These are phyloP conservation scores for Pelobates cultripes DNA, from an alignment of 2,797 vertebrate species.

Conservation along the genomic window DNA sequence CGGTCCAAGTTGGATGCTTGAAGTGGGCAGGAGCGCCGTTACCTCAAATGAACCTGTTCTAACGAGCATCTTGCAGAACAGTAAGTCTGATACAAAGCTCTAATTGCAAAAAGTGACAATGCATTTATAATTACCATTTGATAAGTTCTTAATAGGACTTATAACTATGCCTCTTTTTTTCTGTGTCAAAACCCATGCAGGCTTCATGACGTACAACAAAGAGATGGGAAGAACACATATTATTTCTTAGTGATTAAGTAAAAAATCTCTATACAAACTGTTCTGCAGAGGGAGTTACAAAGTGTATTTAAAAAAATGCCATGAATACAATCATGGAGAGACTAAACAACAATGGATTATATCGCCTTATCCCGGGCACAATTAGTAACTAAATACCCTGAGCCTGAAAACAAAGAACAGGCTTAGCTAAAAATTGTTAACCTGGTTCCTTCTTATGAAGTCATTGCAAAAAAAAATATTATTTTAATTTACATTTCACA, in stretches of 20 bases:
- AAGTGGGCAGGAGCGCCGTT: conserved; percentile 63
- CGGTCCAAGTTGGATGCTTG: conserved; percentile 64
- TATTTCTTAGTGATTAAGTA: conserved; percentile 4
- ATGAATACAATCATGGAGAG: background rate
- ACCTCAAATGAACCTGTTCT: conserved; percentile 71
- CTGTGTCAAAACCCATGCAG: conserved; percentile 52
- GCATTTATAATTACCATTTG: conserved; percentile 63
- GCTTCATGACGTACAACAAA: conserved; percentile 51
- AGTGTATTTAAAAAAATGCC: background rate
- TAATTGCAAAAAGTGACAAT: conserved; percentile 60
- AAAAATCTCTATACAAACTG: conserved; percentile 1
- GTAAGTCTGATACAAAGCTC: conserved; percentile 56
- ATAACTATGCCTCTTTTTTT: conserved; percentile 47
- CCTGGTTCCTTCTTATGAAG: too few relatives aligned
- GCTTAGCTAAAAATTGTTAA: too few relatives aligned
- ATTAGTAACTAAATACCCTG: too few relatives aligned
- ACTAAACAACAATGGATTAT: conserved; percentile 17
- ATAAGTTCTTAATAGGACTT: conserved; percentile 58
- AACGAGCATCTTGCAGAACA: conserved; percentile 59
- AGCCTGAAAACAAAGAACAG: too few relatives aligned
- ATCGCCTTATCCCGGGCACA: background rate
- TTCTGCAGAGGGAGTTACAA: conserved; percentile 1
- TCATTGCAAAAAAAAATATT: too few relatives aligned
- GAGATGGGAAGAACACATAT: background rate
- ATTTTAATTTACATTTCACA: too few relatives aligned